A percentile compares a stretch with the other conserved stretches of the same genome.
Evolutionary conservation across 2,113 vertebrate species (phyloP).

Genomic region (Oreochromis tanganicae): DNA sequence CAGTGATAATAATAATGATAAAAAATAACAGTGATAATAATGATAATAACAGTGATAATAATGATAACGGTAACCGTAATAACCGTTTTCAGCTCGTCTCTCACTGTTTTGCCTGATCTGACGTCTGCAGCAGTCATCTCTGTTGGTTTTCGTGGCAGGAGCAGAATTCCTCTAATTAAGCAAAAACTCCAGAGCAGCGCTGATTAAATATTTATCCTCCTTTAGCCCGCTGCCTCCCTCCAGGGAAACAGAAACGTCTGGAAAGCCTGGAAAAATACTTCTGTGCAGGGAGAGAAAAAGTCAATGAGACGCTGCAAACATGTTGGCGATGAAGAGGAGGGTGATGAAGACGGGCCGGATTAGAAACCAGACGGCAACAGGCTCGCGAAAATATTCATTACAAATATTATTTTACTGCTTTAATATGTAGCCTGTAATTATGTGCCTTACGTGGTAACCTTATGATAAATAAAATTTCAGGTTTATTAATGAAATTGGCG

Average conservation of each 20-base stretch:
- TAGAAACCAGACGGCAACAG: background rate
- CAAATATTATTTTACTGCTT: background rate
- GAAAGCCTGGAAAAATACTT: conserved; percentile 33
- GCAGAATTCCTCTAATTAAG: conserved; percentile 55
- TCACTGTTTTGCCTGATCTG: background rate
- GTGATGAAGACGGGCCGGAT: background rate
- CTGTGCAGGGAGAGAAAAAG: conserved; percentile 19
- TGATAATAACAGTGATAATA: background rate
- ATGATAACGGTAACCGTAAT: background rate
- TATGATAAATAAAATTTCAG: background rate
- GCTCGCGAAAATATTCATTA: background rate
- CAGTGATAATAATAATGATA: background rate
- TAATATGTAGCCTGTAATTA: background rate
- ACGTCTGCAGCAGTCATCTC: conserved; percentile 14
- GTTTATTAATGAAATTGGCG: background rate
- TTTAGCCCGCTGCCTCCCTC: conserved; percentile 37
- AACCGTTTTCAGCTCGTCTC: background rate
- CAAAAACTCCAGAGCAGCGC: conserved; percentile 41
- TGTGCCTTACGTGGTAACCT: background rate
- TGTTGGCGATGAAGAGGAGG: conserved; percentile 3
- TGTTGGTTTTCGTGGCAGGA: conserved; percentile 12
- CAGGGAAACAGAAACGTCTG: conserved; percentile 37
- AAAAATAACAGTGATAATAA: background rate
- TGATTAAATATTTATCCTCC: conserved; percentile 66
- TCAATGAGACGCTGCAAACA: conserved; percentile 37